phyloP scores from a whole-genome alignment of 2,113 vertebrate species.

The Carassius gibelio region DNA sequence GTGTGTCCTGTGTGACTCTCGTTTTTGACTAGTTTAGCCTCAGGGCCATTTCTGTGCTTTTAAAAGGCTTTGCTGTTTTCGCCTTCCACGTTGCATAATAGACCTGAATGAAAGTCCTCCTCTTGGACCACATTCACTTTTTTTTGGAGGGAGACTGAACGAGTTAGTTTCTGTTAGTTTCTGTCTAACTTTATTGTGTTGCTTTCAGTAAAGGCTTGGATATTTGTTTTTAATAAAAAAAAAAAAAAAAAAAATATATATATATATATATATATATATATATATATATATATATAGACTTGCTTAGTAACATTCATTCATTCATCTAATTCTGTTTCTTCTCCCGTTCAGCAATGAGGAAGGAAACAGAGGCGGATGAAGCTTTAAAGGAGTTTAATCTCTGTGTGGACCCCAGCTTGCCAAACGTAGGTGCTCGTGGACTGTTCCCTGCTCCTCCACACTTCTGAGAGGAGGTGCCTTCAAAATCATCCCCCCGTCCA shows the following conservation, averaged over 20 bases:
- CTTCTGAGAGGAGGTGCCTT: slow-evolving; percentile 45
- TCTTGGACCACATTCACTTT: slow-evolving; percentile 11
- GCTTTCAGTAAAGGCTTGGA: too few relatives aligned
- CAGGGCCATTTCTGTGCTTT: slow-evolving; percentile 24
- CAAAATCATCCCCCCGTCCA: neutral
- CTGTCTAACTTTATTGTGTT: too few relatives aligned
- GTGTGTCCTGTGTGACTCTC: neutral
- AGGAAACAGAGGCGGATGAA: neutral
- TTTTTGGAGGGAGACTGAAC: neutral
- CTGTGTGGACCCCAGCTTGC: slow-evolving; percentile 37
- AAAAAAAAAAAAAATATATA: too few relatives aligned
- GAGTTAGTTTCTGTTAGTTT: too few relatives aligned
- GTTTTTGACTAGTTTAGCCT: neutral
- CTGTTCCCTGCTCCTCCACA: slow-evolving; percentile 29
- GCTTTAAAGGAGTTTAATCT: neutral
- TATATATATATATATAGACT: too few relatives aligned
- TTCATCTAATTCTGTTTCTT: neutral
- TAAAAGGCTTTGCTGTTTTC: neutral
- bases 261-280: too few relatives aligned
- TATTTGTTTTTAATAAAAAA: too few relatives aligned
- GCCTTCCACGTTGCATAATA: neutral
- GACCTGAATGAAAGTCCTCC: slow-evolving; percentile 33
- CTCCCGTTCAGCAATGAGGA: slow-evolving; percentile 21
- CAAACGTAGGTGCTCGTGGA: slow-evolving; percentile 33
- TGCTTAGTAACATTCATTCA: too few relatives aligned